These are phyloP conservation scores for Griposia aprilina DNA, from an alignment of 2,888 invertebrate genomes.

Conservation along the genomic window DNA sequence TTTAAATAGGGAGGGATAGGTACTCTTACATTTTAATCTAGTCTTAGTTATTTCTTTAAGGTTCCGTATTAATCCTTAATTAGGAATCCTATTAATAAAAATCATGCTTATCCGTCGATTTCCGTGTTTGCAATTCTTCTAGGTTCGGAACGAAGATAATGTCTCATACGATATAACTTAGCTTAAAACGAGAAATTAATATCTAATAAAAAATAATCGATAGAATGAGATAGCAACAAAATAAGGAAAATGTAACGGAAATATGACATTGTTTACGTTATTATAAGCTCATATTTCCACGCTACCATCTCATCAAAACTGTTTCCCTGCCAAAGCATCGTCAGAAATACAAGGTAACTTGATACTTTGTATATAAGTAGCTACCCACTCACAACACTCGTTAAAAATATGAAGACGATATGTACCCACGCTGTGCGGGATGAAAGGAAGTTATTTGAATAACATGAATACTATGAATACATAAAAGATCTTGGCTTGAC, in stretches of 20 bases:
- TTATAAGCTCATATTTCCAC: constrained; percentile 31
- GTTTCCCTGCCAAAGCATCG: background rate
- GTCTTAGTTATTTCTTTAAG: background rate
- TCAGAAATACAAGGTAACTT: constrained; percentile 13
- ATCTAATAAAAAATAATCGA: constrained; percentile 20
- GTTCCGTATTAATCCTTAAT: background rate
- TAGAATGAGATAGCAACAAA: background rate
- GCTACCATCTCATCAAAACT: constrained; percentile 7
- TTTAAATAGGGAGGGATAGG: constrained; percentile 1
- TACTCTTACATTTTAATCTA: background rate
- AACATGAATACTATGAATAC: constrained; percentile 54
- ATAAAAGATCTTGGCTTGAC: constrained; percentile 40
- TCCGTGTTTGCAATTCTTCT: background rate
- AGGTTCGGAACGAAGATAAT: background rate
- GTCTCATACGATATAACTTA: background rate
- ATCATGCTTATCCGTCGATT: background rate
- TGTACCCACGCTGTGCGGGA: constrained; percentile 21
- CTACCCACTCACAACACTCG: constrained; percentile 12
- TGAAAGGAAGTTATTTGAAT: constrained; percentile 49
- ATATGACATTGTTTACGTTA: constrained; percentile 23
- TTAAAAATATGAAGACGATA: constrained; percentile 42
- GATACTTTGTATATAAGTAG: constrained; percentile 37
- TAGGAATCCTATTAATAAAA: background rate
- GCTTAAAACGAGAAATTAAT: background rate
- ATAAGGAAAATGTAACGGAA: constrained; percentile 7